Conservation (phyloP, 2,113 vertebrate genomes). For the Grus americana region DNA sequence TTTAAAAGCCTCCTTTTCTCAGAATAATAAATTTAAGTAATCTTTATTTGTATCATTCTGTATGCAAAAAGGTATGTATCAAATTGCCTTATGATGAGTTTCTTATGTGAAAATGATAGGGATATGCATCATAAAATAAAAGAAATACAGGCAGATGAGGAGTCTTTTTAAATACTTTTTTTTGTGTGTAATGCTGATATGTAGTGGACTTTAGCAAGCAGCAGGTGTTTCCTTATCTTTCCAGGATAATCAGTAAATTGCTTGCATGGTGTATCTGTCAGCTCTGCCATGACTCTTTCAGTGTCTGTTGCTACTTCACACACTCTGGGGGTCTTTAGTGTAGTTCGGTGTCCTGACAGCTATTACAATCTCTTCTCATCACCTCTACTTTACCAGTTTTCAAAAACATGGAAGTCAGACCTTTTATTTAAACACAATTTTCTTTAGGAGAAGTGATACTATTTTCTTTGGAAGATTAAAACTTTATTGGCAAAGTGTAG, state of each 20-base stretch:
- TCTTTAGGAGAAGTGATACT: neutral
- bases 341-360: neutral
- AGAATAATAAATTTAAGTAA: neutral
- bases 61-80: neutral
- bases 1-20: neutral
- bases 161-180: neutral
- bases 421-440: neutral
- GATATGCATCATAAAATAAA: neutral
- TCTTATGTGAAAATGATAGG: neutral
- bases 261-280: neutral
- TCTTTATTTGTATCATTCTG: neutral
- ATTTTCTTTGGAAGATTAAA: neutral
- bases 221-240: slow-evolving; percentile 28
- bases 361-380: neutral
- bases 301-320: neutral
- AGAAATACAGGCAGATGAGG: neutral
- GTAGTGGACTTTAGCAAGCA: neutral
- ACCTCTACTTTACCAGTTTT: neutral
- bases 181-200: neutral
- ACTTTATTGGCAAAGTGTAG: neutral
- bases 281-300: neutral
- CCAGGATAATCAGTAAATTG: slow-evolving; percentile 43
- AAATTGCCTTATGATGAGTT: neutral
- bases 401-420: neutral
- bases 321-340: neutral